Evolutionary conservation across 2,113 vertebrate species (phyloP).

Genomic region (Stigmatopora nigra): DNA sequence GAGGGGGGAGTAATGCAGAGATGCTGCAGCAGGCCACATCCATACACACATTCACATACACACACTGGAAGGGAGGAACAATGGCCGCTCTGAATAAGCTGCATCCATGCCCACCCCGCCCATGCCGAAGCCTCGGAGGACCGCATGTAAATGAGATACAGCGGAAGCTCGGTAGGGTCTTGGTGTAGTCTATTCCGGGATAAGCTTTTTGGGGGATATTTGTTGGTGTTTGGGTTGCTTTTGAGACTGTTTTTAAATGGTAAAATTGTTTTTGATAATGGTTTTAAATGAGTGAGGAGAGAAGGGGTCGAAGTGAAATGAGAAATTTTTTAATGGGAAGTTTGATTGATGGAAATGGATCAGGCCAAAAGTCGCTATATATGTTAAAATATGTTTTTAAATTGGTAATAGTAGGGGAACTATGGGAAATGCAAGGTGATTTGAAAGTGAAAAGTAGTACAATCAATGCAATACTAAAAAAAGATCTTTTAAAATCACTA

Average conservation of each 20-base stretch:
- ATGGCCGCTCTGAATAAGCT: conserved; percentile 52
- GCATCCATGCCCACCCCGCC: conserved; percentile 38
- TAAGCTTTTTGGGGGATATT: not conserved
- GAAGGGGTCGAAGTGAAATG: too few relatives aligned
- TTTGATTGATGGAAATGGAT: too few relatives aligned
- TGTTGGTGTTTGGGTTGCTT: not conserved
- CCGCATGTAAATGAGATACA: conserved; percentile 14
- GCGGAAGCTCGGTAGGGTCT: not conserved
- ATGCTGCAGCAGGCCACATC: conserved; percentile 67
- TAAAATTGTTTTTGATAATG: not conserved
- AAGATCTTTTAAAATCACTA: too few relatives aligned
- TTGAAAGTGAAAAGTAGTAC: too few relatives aligned
- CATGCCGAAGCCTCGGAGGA: conserved; percentile 40
- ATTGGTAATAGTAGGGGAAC: too few relatives aligned
- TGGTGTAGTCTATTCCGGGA: not conserved
- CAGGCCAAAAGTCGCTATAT: too few relatives aligned
- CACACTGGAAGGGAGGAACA: conserved; percentile 22
- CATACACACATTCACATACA: conserved; percentile 15
- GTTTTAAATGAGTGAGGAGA: not conserved
- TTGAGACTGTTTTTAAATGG: not conserved
- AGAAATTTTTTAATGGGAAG: too few relatives aligned
- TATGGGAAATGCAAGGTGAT: too few relatives aligned
- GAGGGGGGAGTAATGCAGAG: conserved; percentile 67
- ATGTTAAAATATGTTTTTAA: too few relatives aligned
- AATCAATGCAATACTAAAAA: too few relatives aligned